Base-by-base conservation (phyloP, 2,888 invertebrate species). In the Lutraria lutraria region DNA sequence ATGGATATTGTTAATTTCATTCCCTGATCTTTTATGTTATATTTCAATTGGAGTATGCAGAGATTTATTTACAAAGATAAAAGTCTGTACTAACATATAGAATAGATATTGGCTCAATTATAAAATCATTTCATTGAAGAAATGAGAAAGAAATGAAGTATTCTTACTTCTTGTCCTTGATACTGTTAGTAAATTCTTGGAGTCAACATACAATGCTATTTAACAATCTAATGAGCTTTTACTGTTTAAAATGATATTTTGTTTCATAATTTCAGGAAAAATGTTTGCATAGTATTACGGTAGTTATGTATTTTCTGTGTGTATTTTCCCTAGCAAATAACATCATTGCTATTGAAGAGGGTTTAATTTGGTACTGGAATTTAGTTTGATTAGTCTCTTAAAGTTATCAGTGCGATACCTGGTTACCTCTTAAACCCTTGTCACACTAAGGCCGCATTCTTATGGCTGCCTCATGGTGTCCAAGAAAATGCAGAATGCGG, bases 21-120 rank as follows among this genome's bases (percentile, higher is more conserved):
- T 68, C 25, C 63, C 63, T 68, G 63, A 76, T 76, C 76, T 76
- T 76, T 76, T 76, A 34, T 76, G 76, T 13, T 6, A 68, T n/a
- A 31, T 19, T 34, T 76, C 31, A 76, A 76, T 25, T 19, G 76
- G 34, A 76, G 31, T 34, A 76, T 31, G 31, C 19, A 76, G 34
- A 76, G 25, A 8, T 15, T 34, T 34, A 34, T 76, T 43, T 34
- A 6, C 15, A 13, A 34, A 31, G 15, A 34, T 19, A 34, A 76
- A 16, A 19, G 13, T 76, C 21, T 10, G n/a, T n/a, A n/a, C n/a
- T n/a, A n/a, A n/a, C n/a, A n/a, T n/a, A n/a, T n/a, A n/a, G n/a
- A n/a, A 34, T 31, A 25, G 34, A 31, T 76, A 76, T 76, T 31
- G 76, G 31, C 34, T 76, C 76, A 76, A 76, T 76, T 29, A 31